Percentiles rank a stretch among this genome's conserved stretches.
These are phyloP conservation scores for Corythoichthys intestinalis DNA, from an alignment of 2,113 vertebrate genomes.

Conservation along the genomic window DNA sequence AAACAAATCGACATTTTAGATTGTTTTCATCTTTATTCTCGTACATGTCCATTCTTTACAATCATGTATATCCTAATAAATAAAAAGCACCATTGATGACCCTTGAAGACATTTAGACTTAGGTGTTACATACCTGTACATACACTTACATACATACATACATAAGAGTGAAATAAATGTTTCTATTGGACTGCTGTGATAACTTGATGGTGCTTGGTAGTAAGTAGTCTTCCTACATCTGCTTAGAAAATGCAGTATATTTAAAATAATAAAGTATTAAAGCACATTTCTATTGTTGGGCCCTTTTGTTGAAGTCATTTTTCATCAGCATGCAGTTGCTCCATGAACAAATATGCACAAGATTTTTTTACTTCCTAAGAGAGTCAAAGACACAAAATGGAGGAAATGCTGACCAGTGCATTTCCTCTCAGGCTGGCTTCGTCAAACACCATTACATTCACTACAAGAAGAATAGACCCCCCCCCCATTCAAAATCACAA, in stretches of 20 bases:
- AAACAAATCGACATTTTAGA: not conserved
- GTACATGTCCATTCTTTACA: conserved; percentile 52
- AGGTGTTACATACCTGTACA: conserved; percentile 6
- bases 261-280: conserved; percentile 27
- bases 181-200: conserved; percentile 13
- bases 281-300: conserved; percentile 22
- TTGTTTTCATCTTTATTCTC: conserved; percentile 52
- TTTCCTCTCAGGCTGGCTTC: conserved; percentile 38
- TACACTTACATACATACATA: not conserved
- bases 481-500: conserved; percentile 35
- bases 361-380: conserved; percentile 4
- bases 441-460: conserved; percentile 60
- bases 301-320: conserved; percentile 20
- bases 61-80: conserved; percentile 60
- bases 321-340: conserved; percentile 39
- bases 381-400: not conserved
- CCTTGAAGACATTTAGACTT: conserved; percentile 33
- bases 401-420: conserved; percentile 1
- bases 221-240: not conserved
- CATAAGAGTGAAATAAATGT: conserved; percentile 10
- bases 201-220: not conserved
- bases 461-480: conserved; percentile 38
- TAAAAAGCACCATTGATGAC: conserved; percentile 53
- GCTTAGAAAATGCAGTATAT: conserved; percentile 26
- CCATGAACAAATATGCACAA: conserved; percentile 8